A percentile compares a stretch with the other conserved stretches of the same genome.
phyloP scores from a whole-genome alignment of 2,797 vertebrate genomes.

The Botia kubotai region DNA sequence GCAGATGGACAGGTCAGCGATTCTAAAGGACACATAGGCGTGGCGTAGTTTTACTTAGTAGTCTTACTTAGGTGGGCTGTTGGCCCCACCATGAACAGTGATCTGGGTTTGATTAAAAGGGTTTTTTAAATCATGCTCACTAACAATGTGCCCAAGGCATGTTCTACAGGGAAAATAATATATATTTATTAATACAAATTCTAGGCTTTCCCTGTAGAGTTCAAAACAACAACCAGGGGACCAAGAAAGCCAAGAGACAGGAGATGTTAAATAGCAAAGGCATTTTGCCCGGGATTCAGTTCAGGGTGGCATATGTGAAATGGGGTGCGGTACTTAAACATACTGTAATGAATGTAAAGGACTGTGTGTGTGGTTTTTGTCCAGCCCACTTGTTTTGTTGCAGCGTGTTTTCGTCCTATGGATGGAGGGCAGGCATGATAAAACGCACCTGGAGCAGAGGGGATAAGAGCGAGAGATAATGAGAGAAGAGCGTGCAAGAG shows the following conservation, averaged over 20 bases:
- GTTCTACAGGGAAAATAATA: no score
- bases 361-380: no score
- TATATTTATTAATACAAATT: conserved; percentile 55
- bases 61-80: conserved; percentile 58
- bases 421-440: no score
- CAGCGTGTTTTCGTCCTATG: no score
- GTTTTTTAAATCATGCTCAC: conserved; percentile 69
- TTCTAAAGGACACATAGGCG: conserved; percentile 41
- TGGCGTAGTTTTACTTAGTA: conserved; percentile 37
- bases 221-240: conserved; percentile 69
- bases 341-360: no score
- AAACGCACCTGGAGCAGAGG: no score
- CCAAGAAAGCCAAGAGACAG: conserved; percentile 57
- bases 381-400: no score
- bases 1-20: conserved; percentile 42
- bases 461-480: no score
- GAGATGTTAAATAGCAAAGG: conserved; percentile 46
- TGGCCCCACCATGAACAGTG: conserved; percentile 65
- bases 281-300: conserved; percentile 54
- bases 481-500: no score
- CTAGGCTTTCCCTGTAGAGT: conserved; percentile 67
- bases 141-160: conserved; percentile 71
- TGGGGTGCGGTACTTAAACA: conserved; percentile 44
- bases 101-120: conserved; percentile 69
- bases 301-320: conserved; percentile 51